Evolutionary conservation across 2,797 vertebrate species (phyloP).

Genomic region (Molossus molossus): DNA sequence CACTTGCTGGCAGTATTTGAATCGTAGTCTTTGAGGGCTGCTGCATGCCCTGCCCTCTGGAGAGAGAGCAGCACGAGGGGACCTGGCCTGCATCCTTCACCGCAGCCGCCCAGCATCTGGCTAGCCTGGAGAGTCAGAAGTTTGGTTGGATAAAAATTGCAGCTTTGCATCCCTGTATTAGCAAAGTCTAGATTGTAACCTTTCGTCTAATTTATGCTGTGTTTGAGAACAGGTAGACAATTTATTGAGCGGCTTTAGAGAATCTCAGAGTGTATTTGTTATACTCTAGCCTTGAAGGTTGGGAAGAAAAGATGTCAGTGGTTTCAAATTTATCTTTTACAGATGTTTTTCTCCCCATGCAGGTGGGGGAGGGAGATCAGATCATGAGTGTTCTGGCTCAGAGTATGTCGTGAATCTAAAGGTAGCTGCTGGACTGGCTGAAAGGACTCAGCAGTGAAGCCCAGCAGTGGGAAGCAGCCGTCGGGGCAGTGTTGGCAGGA

Average conservation of each 20-base stretch:
- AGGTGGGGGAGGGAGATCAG: not conserved
- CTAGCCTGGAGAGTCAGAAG: not conserved
- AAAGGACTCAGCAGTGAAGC: not conserved
- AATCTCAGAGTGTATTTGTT: not conserved
- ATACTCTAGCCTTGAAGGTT: not conserved
- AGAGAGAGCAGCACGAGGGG: not conserved
- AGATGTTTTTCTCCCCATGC: not conserved
- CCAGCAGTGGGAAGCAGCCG: not conserved
- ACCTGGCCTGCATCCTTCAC: accelerated
- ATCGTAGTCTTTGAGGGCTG: not conserved
- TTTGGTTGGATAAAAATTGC: not conserved
- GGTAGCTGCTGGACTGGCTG: not conserved
- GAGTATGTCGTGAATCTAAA: not conserved
- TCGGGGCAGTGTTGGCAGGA: not conserved
- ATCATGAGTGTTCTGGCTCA: not conserved
- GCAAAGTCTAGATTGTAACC: not conserved
- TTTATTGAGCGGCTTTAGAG: not conserved
- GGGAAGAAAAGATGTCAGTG: not conserved
- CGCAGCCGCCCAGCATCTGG: not conserved
- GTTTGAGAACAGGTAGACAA: constrained; percentile 18
- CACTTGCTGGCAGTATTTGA: not conserved
- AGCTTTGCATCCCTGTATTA: not conserved
- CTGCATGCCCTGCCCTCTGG: not conserved
- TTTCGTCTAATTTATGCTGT: not conserved
- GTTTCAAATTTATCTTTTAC: constrained; percentile 31